Evolutionary conservation across 2,888 invertebrate species (phyloP).

Genomic region (Cerceris rybyensis): DNA sequence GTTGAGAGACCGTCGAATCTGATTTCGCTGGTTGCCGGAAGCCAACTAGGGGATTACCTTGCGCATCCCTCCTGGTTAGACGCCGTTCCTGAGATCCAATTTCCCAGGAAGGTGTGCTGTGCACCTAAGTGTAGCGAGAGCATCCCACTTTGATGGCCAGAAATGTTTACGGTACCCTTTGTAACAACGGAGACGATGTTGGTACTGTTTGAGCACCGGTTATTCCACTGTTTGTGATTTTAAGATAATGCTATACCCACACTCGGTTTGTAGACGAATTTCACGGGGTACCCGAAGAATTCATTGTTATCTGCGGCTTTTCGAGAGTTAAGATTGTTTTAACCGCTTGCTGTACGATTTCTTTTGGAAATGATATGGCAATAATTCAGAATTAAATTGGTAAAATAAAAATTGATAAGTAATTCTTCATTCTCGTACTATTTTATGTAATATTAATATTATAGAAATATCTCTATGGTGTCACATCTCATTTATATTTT

Average conservation of each 20-base stretch:
- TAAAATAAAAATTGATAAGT: too few species aligned
- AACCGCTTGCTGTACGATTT: too few species aligned
- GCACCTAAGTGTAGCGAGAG: constrained; percentile 42
- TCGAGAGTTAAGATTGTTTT: too few species aligned
- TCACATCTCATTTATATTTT: too few species aligned
- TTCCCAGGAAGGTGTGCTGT: constrained; percentile 60
- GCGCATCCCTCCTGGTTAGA: constrained; percentile 60
- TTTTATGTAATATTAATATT: too few species aligned
- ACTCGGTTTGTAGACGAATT: not conserved
- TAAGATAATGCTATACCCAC: not conserved
- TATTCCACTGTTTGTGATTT: not conserved
- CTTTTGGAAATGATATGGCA: too few species aligned
- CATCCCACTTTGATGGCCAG: constrained; percentile 58
- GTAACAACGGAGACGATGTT: constrained; percentile 27
- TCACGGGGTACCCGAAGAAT: too few species aligned
- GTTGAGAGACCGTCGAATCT: constrained; percentile 36
- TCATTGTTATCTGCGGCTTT: too few species aligned
- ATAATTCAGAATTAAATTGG: too few species aligned
- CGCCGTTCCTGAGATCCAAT: constrained; percentile 64
- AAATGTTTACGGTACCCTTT: constrained; percentile 44
- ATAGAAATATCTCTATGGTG: too few species aligned
- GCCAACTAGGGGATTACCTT: constrained; percentile 67
- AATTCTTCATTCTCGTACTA: too few species aligned
- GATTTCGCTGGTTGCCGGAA: constrained; percentile 58
- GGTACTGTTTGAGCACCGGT: constrained; percentile 17